These are phyloP conservation scores for Nowickia ferox DNA, from an alignment of 2,888 invertebrate species.

Conservation along the genomic window DNA sequence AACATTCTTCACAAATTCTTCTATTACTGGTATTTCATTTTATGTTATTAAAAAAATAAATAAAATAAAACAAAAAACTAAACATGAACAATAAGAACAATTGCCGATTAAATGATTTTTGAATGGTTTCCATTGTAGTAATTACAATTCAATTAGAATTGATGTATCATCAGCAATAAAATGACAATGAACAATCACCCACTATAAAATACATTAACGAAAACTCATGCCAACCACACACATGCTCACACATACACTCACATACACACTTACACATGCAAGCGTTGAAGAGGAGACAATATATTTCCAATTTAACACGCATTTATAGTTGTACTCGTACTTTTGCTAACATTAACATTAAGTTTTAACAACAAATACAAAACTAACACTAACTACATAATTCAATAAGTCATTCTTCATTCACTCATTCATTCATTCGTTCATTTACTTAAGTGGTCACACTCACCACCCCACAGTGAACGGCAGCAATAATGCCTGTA, in stretches of 20 bases:
- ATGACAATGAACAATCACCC: conserved; percentile 44
- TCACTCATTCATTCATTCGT: conserved; percentile 41
- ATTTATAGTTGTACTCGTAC: not conserved
- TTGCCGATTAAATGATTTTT: conserved; percentile 70
- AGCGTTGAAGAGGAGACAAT: not conserved
- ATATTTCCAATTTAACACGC: conserved; percentile 37
- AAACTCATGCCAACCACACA: not conserved
- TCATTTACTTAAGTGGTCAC: conserved; percentile 51
- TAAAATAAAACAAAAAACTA: not conserved
- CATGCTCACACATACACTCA: not conserved
- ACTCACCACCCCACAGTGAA: conserved; percentile 29
- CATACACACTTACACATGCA: not conserved
- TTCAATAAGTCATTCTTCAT: conserved; percentile 60
- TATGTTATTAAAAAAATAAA: not conserved
- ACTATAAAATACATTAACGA: conserved; percentile 17
- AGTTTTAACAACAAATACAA: conserved; percentile 25
- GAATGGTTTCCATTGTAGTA: conserved; percentile 65
- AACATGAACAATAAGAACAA: conserved; percentile 63
- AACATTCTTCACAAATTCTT: conserved; percentile 1
- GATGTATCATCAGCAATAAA: conserved; percentile 54
- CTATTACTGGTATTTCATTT: not conserved
- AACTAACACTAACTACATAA: conserved; percentile 46
- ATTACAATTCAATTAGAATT: conserved; percentile 70
- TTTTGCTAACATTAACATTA: not conserved
- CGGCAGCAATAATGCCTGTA: not conserved